Percentiles rank a stretch among this genome's conserved stretches.
These are phyloP conservation scores for Thecocarcelia acutangulata DNA, from an alignment of 2,888 invertebrate species.

Conservation along the genomic window DNA sequence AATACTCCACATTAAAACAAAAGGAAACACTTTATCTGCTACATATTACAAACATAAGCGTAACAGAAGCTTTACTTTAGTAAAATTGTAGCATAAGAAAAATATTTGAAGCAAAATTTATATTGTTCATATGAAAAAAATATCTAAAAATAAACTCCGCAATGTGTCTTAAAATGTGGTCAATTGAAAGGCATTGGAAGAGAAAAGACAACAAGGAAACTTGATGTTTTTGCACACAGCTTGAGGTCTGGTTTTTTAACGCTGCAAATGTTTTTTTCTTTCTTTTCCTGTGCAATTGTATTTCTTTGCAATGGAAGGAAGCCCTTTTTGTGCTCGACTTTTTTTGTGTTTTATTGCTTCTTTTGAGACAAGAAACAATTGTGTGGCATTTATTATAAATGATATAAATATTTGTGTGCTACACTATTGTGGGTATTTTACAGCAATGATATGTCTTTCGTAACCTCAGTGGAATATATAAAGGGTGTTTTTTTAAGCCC, in stretches of 20 bases:
- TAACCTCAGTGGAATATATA: background rate
- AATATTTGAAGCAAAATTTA: conserved; percentile 10
- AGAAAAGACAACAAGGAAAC: conserved; percentile 48
- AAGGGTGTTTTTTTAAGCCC: too few relatives aligned
- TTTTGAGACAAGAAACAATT: conserved; percentile 29
- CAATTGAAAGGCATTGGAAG: conserved; percentile 24
- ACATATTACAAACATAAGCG: background rate
- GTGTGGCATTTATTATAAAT: conserved; percentile 41
- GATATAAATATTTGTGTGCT: conserved; percentile 19
- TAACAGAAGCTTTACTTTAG: conserved; percentile 39
- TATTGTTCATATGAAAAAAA: conserved; percentile 3
- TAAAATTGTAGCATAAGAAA: conserved; percentile 19
- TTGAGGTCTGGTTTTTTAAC: conserved; percentile 49
- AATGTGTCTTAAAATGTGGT: conserved; percentile 57
- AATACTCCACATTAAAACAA: conserved; percentile 37
- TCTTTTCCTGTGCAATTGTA: background rate
- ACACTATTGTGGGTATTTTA: background rate
- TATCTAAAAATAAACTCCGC: conserved; percentile 31
- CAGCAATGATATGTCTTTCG: background rate
- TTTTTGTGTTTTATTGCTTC: conserved; percentile 19
- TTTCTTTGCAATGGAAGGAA: conserved; percentile 19
- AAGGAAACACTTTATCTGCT: conserved; percentile 40
- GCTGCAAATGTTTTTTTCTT: background rate
- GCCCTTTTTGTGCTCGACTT: conserved; percentile 35
- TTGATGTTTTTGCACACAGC: conserved; percentile 59